phyloP scores from a whole-genome alignment of 2,888 invertebrate genomes.

The Leucoma salicis region DNA sequence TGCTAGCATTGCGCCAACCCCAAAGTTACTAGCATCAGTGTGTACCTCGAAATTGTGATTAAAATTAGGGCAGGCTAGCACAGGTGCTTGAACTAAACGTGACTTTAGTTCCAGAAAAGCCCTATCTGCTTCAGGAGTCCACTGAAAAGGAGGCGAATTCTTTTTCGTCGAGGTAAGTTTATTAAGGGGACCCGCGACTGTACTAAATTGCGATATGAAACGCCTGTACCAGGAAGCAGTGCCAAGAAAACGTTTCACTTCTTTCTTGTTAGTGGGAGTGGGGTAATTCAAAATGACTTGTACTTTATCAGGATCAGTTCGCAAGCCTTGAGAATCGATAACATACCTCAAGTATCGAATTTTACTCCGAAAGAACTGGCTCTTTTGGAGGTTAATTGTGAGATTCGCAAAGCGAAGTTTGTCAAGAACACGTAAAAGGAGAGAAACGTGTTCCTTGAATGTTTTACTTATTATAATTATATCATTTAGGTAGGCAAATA shows the following conservation, averaged over 20 bases:
- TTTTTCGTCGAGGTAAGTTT: no score
- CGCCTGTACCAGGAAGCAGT: no score
- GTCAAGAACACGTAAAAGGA: background rate
- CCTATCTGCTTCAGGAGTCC: no score
- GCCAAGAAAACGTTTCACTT: background rate
- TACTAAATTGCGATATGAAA: no score
- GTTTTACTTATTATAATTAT: no score
- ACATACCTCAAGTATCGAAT: background rate
- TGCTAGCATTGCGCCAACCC: conserved; percentile 1
- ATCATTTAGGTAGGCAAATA: no score
- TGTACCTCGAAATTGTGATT: background rate
- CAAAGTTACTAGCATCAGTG: conserved; percentile 9
- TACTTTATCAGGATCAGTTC: conserved; percentile 2
- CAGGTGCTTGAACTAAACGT: background rate
- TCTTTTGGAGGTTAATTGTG: background rate
- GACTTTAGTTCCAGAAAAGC: no score
- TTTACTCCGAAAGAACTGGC: background rate
- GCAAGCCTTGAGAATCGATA: background rate
- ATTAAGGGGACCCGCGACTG: no score
- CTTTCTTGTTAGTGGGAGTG: conserved; percentile 6
- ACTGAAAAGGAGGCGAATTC: no score
- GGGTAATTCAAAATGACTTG: conserved; percentile 6
- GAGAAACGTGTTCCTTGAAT: background rate
- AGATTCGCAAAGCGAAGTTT: background rate
- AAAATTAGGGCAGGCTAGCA: background rate